Evolutionary conservation across 2,888 invertebrate species (phyloP), one percentile per base, ranked within the genome.

Genomic region (Volucella inflata): DNA sequence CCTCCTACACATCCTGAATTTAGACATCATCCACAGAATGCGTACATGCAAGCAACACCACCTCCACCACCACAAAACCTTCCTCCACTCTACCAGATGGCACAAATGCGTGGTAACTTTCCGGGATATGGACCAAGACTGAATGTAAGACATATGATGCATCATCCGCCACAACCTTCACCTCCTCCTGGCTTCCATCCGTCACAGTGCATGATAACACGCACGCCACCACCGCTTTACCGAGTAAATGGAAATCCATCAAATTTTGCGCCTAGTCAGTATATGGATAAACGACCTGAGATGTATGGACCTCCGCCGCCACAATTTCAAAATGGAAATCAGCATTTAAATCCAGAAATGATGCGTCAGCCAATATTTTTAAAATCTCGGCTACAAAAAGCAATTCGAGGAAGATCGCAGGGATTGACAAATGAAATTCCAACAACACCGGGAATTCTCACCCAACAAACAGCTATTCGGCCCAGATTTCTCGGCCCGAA

Each of bases 281-380:
- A 70, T 10, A 81, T 87, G 0, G 80, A 75, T 16, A 81, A 88
- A 14, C 88, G 88, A 55, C 64, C 64, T 11, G 64, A 82, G 10
- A 68, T 87, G 14, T 87, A 62, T 48, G 81, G 78, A 17, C 87
- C 87, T 9, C 65, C 40, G 2, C 55, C 11, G 48, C 78, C 64
- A 16, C 80, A 65, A 57, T 78, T 72, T 16, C 46, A 53, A 9
- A 72, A 40, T 48, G 83, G 80, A 21, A 57, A 78, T 38, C 87
- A 81, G 10, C 82, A 77, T 40, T 11, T 71, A 44, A 72, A 76
- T 36, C 59, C 64, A 12, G 78, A 85, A 60, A 80, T 89, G 89
- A 83, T 87, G 72, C 79, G 87, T 11, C 88, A 85, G 17, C 87
- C 88, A 11, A 85, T 88, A 0, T 88, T 88, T 48, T 65, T 88